phyloP scores from a whole-genome alignment of 2,888 invertebrate genomes.

The Meandrusa payeni region DNA sequence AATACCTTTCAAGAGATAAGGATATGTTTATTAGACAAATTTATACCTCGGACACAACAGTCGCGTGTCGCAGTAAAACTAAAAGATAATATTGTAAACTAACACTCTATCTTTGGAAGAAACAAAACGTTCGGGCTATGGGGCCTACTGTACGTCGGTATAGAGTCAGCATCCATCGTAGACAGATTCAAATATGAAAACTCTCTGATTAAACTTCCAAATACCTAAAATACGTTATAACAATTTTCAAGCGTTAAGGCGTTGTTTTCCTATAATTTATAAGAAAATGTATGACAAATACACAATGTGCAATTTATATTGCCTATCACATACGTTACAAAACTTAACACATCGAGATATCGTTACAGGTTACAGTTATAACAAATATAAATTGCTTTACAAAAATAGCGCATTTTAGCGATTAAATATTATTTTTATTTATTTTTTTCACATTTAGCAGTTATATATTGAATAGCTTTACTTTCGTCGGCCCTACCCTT shows the following conservation, averaged over 20 bases:
- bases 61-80: constrained; percentile 50
- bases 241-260: constrained; percentile 38
- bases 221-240: constrained; percentile 38
- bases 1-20: constrained; percentile 64
- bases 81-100: constrained; percentile 62
- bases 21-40: constrained; percentile 79
- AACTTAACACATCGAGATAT: constrained; percentile 31
- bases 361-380: constrained; percentile 10
- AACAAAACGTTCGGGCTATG: constrained; percentile 61
- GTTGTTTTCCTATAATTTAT: constrained; percentile 27
- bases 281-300: background rate
- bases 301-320: constrained; percentile 1
- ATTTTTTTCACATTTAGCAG: constrained; percentile 1
- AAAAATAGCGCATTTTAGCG: constrained; percentile 22
- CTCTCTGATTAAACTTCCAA: constrained; percentile 41
- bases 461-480: constrained; percentile 1
- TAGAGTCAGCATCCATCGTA: constrained; percentile 28
- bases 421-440: constrained; percentile 3
- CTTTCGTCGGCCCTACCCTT: too few relatives aligned
- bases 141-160: constrained; percentile 43
- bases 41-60: constrained; percentile 59
- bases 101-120: constrained; percentile 77
- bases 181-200: constrained; percentile 28
- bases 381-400: constrained; percentile 23
- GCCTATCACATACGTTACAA: constrained; percentile 13